Conservation (phyloP, 2,888 invertebrate genomes). For the Neuroscelio doddi region DNA sequence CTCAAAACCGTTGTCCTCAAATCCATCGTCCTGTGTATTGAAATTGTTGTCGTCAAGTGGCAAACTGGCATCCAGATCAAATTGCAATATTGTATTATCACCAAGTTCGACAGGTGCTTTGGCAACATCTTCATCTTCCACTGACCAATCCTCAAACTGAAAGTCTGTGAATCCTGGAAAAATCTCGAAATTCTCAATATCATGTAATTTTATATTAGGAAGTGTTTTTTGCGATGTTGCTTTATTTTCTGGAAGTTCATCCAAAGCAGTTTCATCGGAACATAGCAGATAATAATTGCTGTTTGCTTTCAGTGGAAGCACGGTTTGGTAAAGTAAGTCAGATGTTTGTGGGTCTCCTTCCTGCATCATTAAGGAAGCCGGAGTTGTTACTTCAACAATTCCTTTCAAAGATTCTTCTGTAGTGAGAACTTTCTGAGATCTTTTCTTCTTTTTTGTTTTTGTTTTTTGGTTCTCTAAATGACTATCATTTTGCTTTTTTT, state of each 20-base stretch:
- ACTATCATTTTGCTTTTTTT: constrained; percentile 46
- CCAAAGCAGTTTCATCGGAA: constrained; percentile 55
- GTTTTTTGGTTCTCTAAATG: constrained; percentile 13
- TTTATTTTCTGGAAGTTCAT: constrained; percentile 21
- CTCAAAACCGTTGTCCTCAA: constrained; percentile 38
- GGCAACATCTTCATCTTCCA: constrained; percentile 70
- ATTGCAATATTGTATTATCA: constrained; percentile 49
- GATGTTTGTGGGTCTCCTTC: constrained; percentile 58
- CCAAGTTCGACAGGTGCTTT: constrained; percentile 9
- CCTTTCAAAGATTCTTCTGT: constrained; percentile 50
- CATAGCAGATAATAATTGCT: constrained; percentile 50
- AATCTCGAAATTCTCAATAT: constrained; percentile 72
- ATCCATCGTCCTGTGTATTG: constrained; percentile 36
- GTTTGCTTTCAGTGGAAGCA: constrained; percentile 54
- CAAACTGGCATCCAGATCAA: constrained; percentile 59
- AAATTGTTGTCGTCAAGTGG: constrained; percentile 48
- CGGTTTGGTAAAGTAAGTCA: constrained; percentile 57
- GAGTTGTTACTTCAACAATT: constrained; percentile 45
- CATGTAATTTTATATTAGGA: too few species aligned
- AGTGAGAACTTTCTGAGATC: constrained; percentile 40
- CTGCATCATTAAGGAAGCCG: constrained; percentile 48
- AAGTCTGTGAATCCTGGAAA: constrained; percentile 78
- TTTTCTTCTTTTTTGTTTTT: constrained; percentile 33
- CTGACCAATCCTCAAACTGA: constrained; percentile 77
- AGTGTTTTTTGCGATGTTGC: constrained; percentile 47